A percentile compares a stretch with the other conserved stretches of the same genome.
Conservation (phyloP, 1,140 invertebrate genomes). For the Conus ventricosus region DNA sequence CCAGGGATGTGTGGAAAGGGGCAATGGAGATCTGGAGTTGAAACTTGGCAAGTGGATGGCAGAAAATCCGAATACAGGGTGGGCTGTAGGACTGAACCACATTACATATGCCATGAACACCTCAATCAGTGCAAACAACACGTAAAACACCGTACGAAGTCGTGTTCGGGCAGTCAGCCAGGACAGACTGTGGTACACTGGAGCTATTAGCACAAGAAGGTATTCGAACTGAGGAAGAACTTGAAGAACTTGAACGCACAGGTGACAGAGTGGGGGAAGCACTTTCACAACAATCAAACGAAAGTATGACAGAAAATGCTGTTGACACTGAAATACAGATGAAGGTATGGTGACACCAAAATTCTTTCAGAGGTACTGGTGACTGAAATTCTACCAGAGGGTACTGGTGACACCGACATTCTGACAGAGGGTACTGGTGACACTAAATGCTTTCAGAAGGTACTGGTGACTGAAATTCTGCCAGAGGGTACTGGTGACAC, state of each 20-base stretch:
- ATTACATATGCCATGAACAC: neutral
- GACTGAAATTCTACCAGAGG: neutral
- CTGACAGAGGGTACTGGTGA: no score
- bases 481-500: neutral
- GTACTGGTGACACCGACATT: neutral
- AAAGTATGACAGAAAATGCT: neutral
- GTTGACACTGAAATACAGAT: neutral
- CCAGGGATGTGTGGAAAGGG: no score
- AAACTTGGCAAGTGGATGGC: no score
- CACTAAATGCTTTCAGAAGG: no score
- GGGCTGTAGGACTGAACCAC: neutral
- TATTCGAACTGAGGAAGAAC: no score
- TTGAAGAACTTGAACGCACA: neutral
- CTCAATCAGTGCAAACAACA: neutral
- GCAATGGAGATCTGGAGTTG: no score
- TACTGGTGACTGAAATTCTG: no score
- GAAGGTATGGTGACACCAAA: neutral
- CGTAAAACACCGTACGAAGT: neutral
- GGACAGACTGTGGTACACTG: conserved; percentile 2
- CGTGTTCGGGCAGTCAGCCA: neutral
- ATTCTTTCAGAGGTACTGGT: neutral
- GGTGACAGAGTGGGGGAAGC: neutral
- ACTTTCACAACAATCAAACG: neutral
- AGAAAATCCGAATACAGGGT: neutral
- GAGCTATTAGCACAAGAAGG: no score